A percentile compares a stretch with the other conserved stretches of the same genome.
Evolutionary conservation across 2,797 vertebrate species (phyloP).

Genomic region (Scyliorhinus canicula): DNA sequence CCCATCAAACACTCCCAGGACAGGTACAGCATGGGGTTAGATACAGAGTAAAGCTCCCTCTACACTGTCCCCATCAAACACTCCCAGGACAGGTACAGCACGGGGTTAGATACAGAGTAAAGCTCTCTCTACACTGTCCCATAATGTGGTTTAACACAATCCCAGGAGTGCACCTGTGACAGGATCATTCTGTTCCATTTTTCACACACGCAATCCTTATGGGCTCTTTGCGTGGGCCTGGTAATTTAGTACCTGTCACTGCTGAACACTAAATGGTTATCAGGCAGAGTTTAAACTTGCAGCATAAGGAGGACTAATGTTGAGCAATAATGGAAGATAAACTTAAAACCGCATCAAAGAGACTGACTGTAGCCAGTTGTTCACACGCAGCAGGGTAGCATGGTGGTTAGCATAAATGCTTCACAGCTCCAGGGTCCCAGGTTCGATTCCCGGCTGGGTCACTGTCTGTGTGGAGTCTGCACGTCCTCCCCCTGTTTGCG

Average conservation of each 20-base stretch:
- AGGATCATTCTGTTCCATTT: background rate
- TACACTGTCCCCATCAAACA: background rate
- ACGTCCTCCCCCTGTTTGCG: no score
- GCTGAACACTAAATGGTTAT: background rate
- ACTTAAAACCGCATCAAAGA: background rate
- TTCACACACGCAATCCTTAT: background rate
- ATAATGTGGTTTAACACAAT: background rate
- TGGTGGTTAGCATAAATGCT: background rate
- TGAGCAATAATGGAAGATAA: background rate
- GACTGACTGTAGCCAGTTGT: background rate
- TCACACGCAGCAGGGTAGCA: no score
- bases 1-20: background rate
- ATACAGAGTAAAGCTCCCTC: background rate
- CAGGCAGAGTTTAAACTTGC: background rate
- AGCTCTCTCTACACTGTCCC: background rate
- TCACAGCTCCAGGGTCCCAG: no score
- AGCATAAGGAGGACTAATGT: background rate
- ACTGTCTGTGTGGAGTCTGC: no score
- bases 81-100: background rate
- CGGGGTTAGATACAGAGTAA: background rate
- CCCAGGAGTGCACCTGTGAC: no score
- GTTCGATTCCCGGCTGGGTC: no score
- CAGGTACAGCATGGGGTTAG: background rate
- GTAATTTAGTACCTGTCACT: slow-evolving; percentile 11
- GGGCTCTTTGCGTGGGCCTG: background rate